These are phyloP conservation scores for Ivindomyrus marchei DNA, from an alignment of 2,113 vertebrate genomes.

Conservation along the genomic window DNA sequence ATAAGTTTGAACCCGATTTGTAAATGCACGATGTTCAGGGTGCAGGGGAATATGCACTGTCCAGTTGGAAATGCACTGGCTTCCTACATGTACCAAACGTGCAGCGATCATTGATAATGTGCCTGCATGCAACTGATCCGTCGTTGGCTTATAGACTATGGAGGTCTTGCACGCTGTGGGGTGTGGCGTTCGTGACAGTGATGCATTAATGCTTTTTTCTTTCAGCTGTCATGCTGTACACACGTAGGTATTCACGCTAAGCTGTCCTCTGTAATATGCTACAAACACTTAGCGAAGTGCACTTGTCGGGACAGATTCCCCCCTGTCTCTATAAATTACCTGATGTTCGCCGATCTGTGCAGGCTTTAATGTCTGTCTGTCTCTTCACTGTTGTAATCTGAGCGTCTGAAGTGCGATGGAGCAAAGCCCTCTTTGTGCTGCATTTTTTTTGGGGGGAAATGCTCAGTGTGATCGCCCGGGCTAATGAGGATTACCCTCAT, in stretches of 20 bases:
- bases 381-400: background rate
- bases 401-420: background rate
- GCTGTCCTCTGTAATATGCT: background rate
- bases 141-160: background rate
- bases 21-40: background rate
- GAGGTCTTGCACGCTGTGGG: background rate
- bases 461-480: background rate
- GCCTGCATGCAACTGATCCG: background rate
- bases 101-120: background rate
- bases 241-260: background rate
- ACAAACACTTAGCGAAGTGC: background rate
- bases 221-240: background rate
- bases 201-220: background rate
- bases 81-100: background rate
- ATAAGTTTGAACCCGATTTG: background rate
- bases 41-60: background rate
- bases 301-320: background rate
- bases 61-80: background rate
- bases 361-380: background rate
- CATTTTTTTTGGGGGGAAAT: background rate
- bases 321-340: background rate
- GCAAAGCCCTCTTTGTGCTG: background rate
- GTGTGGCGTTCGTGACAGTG: background rate
- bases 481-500: background rate
- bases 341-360: background rate